Conservation (phyloP, 2,113 vertebrate species). For the Odobenus rosmarus region DNA sequence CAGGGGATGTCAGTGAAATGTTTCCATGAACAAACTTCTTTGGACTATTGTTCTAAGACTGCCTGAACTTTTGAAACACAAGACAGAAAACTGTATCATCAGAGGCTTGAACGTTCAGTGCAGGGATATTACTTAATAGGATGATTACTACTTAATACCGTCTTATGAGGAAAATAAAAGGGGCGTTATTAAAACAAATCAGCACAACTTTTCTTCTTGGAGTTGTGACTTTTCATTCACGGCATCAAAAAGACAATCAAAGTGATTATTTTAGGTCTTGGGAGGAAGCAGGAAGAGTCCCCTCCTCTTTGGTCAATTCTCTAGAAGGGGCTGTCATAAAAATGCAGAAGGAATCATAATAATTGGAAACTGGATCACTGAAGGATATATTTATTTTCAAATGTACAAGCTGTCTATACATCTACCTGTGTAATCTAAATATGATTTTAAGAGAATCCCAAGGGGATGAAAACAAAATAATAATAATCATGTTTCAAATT, state of each 20-base stretch:
- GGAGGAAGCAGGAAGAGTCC: not conserved
- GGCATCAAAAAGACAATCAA: not conserved
- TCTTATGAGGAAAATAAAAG: not conserved
- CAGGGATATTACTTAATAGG: not conserved
- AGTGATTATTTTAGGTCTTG: not conserved
- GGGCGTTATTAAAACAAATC: not conserved
- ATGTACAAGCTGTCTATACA: not conserved
- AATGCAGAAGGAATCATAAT: not conserved
- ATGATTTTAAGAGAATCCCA: not conserved
- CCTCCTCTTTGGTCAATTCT: not conserved
- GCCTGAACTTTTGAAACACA: not conserved
- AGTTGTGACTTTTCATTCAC: not conserved
- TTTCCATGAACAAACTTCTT: not conserved
- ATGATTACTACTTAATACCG: not conserved
- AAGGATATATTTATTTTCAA: constrained; percentile 9
- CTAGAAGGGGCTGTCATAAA: not conserved
- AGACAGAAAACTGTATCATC: not conserved
- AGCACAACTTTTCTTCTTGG: not conserved
- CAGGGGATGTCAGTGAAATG: not conserved
- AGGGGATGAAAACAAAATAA: not conserved
- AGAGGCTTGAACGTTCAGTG: not conserved
- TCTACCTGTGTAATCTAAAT: not conserved
- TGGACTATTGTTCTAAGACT: not conserved
- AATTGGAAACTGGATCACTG: not conserved
- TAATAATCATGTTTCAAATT: not conserved